These are phyloP conservation scores for Entomobrya proxima DNA, from an alignment of 2,888 invertebrate genomes.

Conservation along the genomic window DNA sequence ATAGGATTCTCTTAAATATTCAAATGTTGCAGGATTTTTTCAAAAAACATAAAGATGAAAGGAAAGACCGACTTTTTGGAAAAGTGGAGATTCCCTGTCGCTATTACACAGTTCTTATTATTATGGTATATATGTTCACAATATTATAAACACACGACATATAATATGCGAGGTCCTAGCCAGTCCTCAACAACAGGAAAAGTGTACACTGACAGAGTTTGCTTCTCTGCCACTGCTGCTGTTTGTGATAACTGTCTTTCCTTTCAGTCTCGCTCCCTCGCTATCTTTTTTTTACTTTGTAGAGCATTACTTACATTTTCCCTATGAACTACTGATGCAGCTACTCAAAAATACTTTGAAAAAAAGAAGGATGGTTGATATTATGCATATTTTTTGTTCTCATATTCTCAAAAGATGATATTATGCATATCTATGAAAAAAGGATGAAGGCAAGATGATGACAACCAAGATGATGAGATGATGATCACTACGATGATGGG, in stretches of 20 bases:
- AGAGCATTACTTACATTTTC: conserved; percentile 30
- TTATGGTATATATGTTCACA: not conserved
- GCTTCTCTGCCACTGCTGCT: too few species aligned
- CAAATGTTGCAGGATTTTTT: conserved; percentile 56
- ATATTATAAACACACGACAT: not conserved
- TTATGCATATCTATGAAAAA: conserved; percentile 62
- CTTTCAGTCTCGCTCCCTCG: conserved; percentile 24
- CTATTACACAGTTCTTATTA: not conserved
- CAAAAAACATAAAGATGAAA: conserved; percentile 62
- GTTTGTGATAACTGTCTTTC: conserved; percentile 61
- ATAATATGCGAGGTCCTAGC: not conserved
- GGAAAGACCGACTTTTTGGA: conserved; percentile 56
- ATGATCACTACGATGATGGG: conserved; percentile 54
- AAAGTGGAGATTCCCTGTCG: conserved; percentile 46
- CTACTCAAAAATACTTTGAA: conserved; percentile 47
- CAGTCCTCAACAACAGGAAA: too few species aligned
- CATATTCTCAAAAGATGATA: conserved; percentile 38
- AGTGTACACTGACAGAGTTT: conserved; percentile 36
- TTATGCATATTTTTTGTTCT: conserved; percentile 47
- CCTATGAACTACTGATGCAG: conserved; percentile 32
- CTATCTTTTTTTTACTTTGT: conserved; percentile 26
- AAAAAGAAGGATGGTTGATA: conserved; percentile 17
- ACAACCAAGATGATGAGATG: conserved; percentile 63
- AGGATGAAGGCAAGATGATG: conserved; percentile 64
- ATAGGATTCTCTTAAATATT: conserved; percentile 41